Base-by-base conservation (phyloP, 2,113 vertebrate genomes). In the Halichoerus grypus region DNA sequence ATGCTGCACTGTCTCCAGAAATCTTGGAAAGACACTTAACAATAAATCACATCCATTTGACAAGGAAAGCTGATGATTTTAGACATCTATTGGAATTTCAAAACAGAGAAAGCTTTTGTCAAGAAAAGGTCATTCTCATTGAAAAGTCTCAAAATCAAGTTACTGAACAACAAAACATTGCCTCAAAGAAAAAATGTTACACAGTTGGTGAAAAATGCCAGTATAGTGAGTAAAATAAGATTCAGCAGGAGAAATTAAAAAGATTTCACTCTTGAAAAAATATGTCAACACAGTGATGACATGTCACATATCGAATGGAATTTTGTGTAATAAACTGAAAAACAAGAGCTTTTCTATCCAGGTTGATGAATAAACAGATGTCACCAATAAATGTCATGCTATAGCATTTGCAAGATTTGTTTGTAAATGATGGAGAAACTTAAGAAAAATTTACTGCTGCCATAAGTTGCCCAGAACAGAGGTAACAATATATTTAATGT, bases 141-240 rank as follows among this genome's bases (percentile, higher is more conserved):
- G n/a, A 83, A 97, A 97, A 94, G 33, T 63, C 53, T 90, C 76
- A 81, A 96, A 97, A 76, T 59, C 77, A 89, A 90, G 63, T 61
- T 94, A 65, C 57, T 85, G 21, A 92, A n/a, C 92, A 82, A 96
- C 22, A 93, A 92, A 84, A 74, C 24, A 81, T 36, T 79, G 57
- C 26, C 39, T 92, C 71, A 46, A 97, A 88, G 55, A 76, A 96
- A 88, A 92, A 79, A 94, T 81, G 19, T 93, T 85, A 84, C 11
- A 77, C 10, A 19, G 31, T 67, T 76, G 51, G 36, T 49, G 14
- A 69, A 46, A 92, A 81, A 83, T 81, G 94, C 22, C 61, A 84
- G 16, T 55, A 33, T 46, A 33, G 26, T 65, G 49, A 91, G 57
- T 80, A 84, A 91, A 93, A 67, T 72, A 88, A 65, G 21, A 84